Percentiles rank a stretch among this genome's conserved stretches.
Evolutionary conservation across 2,888 invertebrate genomes (phyloP).

Genomic region (Hirtodrosophila duncani): DNA sequence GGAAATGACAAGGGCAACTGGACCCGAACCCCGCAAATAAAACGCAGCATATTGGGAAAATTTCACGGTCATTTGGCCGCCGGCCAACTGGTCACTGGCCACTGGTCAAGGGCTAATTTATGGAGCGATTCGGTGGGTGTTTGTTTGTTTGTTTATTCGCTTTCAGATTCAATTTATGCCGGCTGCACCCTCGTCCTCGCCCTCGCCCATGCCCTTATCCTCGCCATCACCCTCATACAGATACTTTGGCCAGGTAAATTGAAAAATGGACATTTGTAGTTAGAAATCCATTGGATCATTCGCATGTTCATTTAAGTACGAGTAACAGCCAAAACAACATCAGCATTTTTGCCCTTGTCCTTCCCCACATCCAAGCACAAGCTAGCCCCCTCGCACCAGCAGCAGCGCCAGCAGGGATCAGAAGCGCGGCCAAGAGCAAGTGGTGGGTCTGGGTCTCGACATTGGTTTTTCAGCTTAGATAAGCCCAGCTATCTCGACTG

Average conservation of each 20-base stretch:
- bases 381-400: too few species aligned
- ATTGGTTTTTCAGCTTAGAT: slow-evolving; percentile 66
- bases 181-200: slow-evolving; percentile 13
- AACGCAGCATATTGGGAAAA: slow-evolving; percentile 66
- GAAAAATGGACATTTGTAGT: slow-evolving; percentile 68
- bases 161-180: slow-evolving; percentile 60
- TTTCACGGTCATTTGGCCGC: slow-evolving; percentile 68
- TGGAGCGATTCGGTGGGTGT: slow-evolving; percentile 63
- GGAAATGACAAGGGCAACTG: slow-evolving; percentile 2
- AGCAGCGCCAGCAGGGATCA: too few species aligned
- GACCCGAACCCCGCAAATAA: slow-evolving; percentile 44
- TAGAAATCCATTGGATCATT: slow-evolving; percentile 56
- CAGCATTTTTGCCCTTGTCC: not conserved
- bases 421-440: slow-evolving; percentile 27
- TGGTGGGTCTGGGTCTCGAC: slow-evolving; percentile 52
- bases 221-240: not conserved
- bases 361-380: too few species aligned
- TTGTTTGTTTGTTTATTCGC: slow-evolving; percentile 45
- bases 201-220: too few species aligned
- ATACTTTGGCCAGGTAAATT: slow-evolving; percentile 56
- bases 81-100: slow-evolving; percentile 44
- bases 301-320: slow-evolving; percentile 9
- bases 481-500: slow-evolving; percentile 54
- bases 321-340: slow-evolving; percentile 15
- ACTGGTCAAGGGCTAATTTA: slow-evolving; percentile 61